These are phyloP conservation scores for Polia nebulosa DNA, from an alignment of 2,888 invertebrate genomes.

Conservation along the genomic window DNA sequence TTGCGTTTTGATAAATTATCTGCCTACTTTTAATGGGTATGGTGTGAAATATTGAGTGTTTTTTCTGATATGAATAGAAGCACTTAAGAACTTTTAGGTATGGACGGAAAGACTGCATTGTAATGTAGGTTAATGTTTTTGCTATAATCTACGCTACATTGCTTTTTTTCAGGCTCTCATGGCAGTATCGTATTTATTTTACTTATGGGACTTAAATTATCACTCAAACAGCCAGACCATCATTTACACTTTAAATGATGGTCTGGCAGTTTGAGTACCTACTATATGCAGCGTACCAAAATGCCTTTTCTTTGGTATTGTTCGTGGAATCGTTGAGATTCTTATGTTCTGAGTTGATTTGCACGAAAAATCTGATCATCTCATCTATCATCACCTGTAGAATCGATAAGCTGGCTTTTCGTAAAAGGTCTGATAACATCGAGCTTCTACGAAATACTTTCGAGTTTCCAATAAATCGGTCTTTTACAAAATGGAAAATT, in stretches of 20 bases:
- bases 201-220: too few species aligned
- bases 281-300: too few species aligned
- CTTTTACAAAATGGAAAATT: background rate
- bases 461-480: background rate
- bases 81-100: conserved; percentile 31
- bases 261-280: too few species aligned
- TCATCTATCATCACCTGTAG: rapidly evolving
- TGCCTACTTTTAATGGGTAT: conserved; percentile 37
- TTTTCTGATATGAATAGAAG: conserved; percentile 40
- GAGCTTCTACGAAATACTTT: background rate
- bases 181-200: background rate
- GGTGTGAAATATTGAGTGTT: conserved; percentile 47
- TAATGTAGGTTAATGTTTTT: background rate
- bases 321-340: too few species aligned
- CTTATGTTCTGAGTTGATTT: too few species aligned
- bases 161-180: background rate
- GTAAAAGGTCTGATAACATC: background rate
- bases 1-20: conserved; percentile 49
- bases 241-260: too few species aligned
- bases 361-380: too few species aligned
- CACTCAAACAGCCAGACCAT: too few species aligned
- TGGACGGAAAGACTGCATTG: background rate
- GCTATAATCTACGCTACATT: background rate
- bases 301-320: too few species aligned
- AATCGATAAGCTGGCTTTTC: background rate